Conservation (phyloP, 2,113 vertebrate species). For the Ptyas mucosa region DNA sequence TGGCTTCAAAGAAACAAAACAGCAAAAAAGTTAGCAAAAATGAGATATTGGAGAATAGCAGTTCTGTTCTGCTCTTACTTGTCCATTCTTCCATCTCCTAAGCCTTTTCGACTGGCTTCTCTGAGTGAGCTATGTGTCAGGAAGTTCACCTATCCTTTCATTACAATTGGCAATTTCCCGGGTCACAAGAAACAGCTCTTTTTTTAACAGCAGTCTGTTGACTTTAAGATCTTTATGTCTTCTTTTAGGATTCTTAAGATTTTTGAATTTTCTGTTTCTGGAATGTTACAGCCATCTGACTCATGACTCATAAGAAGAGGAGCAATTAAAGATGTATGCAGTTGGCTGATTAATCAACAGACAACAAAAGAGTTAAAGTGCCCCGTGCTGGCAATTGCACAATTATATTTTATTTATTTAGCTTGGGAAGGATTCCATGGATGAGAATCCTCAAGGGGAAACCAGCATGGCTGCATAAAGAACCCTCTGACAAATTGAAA, state of each 20-base stretch:
- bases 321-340: neutral
- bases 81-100: neutral
- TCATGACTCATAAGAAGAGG: neutral
- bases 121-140: neutral
- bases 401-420: no score
- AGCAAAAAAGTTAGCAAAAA: neutral
- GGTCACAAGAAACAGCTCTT: neutral
- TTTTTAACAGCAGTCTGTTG: neutral
- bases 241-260: neutral
- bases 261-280: neutral
- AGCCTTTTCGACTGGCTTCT: neutral
- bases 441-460: no score
- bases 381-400: neutral
- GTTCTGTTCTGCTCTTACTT: neutral
- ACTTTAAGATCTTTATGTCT: neutral
- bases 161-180: neutral
- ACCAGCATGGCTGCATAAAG: no score
- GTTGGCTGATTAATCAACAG: neutral
- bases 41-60: neutral
- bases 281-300: neutral
- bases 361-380: neutral
- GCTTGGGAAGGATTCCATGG: no score
- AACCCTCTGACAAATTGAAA: no score
- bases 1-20: neutral
- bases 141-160: neutral